A percentile compares a stretch with the other conserved stretches of the same genome.
phyloP scores from a whole-genome alignment of 2,113 vertebrate genomes.

The Onychorhynchus coronatus region DNA sequence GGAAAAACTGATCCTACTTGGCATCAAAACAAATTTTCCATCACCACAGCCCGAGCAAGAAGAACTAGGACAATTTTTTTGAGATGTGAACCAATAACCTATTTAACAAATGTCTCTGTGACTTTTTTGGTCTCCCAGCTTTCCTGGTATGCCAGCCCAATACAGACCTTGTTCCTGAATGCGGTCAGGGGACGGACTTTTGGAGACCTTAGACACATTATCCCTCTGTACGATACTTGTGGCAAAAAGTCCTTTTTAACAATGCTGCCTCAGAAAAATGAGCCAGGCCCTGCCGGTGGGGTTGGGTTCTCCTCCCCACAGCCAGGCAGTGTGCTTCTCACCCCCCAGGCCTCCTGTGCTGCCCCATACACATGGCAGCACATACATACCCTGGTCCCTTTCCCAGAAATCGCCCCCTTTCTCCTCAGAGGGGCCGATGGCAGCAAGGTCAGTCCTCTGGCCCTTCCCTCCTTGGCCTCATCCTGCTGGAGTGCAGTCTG shows the following conservation, averaged over 20 bases:
- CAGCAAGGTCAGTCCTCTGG: not conserved
- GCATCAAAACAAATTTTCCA: not conserved
- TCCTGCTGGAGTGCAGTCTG: not conserved
- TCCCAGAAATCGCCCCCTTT: not conserved
- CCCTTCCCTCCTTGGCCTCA: not conserved
- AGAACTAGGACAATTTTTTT: not conserved
- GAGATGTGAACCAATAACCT: not conserved
- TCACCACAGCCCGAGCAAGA: not conserved
- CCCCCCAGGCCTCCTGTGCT: not conserved
- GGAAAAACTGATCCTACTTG: not conserved
- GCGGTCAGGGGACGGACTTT: not conserved
- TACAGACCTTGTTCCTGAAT: not conserved
- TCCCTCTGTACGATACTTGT: not conserved
- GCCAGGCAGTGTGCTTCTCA: rapidly evolving
- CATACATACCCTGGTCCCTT: not conserved
- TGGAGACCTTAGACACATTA: rapidly evolving
- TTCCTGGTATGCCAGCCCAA: not conserved
- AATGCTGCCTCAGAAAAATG: not conserved
- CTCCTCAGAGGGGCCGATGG: not conserved
- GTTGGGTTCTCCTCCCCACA: not conserved
- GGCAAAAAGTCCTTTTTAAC: not conserved
- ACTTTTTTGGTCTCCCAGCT: not conserved
- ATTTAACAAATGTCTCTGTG: not conserved
- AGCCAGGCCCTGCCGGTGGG: not conserved
- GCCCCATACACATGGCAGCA: rapidly evolving